Conservation (phyloP, 2,113 vertebrate genomes). For the Elaphurus davidianus region DNA sequence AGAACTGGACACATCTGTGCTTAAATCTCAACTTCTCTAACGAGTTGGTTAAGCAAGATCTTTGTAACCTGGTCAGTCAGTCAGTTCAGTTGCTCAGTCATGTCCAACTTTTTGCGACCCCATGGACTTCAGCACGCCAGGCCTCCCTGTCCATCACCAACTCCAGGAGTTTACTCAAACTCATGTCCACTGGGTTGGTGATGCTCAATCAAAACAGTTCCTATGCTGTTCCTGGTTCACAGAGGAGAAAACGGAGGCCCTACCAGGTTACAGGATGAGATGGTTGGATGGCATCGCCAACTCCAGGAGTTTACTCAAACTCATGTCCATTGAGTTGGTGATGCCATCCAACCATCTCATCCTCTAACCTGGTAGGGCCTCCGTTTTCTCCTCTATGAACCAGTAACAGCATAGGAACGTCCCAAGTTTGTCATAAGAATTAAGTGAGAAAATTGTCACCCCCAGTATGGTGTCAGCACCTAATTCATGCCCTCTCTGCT, state of each 20-base stretch:
- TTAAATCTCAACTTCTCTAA: background rate
- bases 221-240: too few species aligned
- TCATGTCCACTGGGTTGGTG: background rate
- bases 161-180: background rate
- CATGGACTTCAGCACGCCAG: background rate
- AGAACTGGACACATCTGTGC: background rate
- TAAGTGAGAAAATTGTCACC: background rate
- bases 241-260: too few species aligned
- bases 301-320: background rate
- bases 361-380: background rate
- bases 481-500: background rate
- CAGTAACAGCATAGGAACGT: background rate
- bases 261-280: too few species aligned
- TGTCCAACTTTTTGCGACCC: background rate
- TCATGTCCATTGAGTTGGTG: background rate
- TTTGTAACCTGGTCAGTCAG: background rate
- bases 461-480: background rate
- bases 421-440: background rate
- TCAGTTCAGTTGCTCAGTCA: background rate
- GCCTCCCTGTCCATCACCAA: background rate
- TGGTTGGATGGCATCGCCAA: background rate
- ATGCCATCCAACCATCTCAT: background rate
- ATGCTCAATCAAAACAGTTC: too few species aligned
- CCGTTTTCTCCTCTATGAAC: background rate
- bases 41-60: background rate